A percentile compares a stretch with the other conserved stretches of the same genome.
phyloP scores from a whole-genome alignment of 2,888 invertebrate species.

The Himalopsyche kuldschensis region DNA sequence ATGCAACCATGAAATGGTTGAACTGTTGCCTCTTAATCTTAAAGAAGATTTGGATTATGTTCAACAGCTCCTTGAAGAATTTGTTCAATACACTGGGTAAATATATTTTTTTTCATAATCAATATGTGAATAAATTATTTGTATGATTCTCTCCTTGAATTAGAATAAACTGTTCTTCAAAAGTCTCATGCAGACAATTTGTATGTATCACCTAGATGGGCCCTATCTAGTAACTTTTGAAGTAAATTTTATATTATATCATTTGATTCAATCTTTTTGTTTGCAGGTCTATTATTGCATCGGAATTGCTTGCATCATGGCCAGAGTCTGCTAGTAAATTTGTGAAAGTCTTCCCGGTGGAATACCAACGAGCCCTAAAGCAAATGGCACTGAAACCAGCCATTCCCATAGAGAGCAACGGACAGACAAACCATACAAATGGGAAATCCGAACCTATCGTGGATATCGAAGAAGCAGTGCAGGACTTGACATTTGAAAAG shows the following conservation, averaged over 20 bases:
- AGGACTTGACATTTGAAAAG: slow-evolving; percentile 75
- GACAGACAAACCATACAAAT: slow-evolving; percentile 42
- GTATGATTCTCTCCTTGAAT: not conserved
- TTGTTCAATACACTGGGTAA: slow-evolving; percentile 80
- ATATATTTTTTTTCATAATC: slow-evolving; percentile 15
- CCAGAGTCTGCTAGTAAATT: slow-evolving; percentile 74
- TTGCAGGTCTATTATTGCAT: slow-evolving; percentile 74
- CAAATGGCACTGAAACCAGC: slow-evolving; percentile 61
- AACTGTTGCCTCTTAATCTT: slow-evolving; percentile 78
- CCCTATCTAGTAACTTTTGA: not conserved
- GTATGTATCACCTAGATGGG: no score
- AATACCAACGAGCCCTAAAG: slow-evolving; percentile 89
- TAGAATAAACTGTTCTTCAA: not conserved
- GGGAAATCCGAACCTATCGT: slow-evolving; percentile 52
- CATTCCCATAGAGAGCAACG: slow-evolving; percentile 44
- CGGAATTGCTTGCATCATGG: slow-evolving; percentile 79
- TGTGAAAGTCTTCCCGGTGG: slow-evolving; percentile 96
- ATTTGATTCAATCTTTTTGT: not conserved
- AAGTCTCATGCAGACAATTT: no score
- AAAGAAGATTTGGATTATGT: slow-evolving; percentile 78
- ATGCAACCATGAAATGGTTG: slow-evolving; percentile 96
- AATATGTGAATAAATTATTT: no score
- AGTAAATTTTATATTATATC: not conserved
- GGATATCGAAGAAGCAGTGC: slow-evolving; percentile 89
- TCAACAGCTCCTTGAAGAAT: slow-evolving; percentile 77